Evolutionary conservation across 2,888 invertebrate genomes (phyloP).

Genomic region (Dromius quadrimaculatus): DNA sequence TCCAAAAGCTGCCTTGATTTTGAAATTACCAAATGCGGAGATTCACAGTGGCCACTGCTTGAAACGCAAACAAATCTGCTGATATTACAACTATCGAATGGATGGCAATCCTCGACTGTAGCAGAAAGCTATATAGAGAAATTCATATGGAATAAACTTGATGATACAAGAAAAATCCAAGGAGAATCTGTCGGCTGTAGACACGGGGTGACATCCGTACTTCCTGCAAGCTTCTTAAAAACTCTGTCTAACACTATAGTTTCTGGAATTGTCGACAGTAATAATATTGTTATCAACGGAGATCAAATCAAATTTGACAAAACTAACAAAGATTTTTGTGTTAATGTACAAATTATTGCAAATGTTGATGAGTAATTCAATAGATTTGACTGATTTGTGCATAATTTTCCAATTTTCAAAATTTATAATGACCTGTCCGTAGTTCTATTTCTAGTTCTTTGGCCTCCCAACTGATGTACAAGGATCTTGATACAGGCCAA

Average conservation of each 20-base stretch:
- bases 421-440: no score
- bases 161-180: slow-evolving; percentile 44
- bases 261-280: neutral
- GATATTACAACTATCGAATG: slow-evolving; percentile 55
- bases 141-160: slow-evolving; percentile 44
- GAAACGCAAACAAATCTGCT: slow-evolving; percentile 54
- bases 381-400: no score
- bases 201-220: slow-evolving; percentile 9
- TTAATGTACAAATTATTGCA: no score
- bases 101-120: slow-evolving; percentile 54
- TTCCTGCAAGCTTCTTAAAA: slow-evolving; percentile 22
- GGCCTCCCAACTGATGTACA: no score
- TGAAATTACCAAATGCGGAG: slow-evolving; percentile 1
- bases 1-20: neutral
- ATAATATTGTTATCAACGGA: neutral
- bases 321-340: no score
- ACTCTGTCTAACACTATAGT: no score
- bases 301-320: neutral
- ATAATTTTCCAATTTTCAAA: no score
- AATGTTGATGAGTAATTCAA: no score
- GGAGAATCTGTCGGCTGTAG: slow-evolving; percentile 9
- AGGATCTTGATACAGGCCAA: no score
- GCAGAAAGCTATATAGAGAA: slow-evolving; percentile 56
- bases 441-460: no score
- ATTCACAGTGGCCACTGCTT: neutral